Conservation (phyloP, 2,888 invertebrate species). For the Trichogramma dendrolimi region DNA sequence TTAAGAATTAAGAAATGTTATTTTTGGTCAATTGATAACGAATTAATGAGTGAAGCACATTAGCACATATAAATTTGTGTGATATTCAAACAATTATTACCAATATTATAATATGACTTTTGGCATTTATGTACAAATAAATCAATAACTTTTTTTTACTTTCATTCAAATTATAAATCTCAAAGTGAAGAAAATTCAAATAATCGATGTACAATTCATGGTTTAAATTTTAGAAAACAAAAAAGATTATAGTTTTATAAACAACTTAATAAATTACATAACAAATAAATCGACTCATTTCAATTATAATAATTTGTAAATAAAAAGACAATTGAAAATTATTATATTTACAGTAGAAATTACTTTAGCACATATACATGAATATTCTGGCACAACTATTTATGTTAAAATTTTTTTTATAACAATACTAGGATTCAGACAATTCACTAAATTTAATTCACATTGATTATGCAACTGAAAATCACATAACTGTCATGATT, state of each 20-base stretch:
- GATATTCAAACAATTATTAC: too few relatives aligned
- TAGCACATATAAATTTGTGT: too few relatives aligned
- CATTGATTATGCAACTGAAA: neutral
- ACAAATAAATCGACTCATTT: constrained; percentile 24
- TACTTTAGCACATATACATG: neutral
- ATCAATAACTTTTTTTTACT: constrained; percentile 18
- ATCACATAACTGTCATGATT: neutral
- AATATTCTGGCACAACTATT: constrained; percentile 14
- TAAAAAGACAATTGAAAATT: too few relatives aligned
- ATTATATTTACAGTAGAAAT: too few relatives aligned
- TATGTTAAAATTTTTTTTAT: constrained; percentile 15
- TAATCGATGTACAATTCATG: constrained; percentile 7
- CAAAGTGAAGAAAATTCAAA: constrained; percentile 16
- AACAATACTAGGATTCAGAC: constrained; percentile 14
- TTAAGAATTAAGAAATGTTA: too few relatives aligned
- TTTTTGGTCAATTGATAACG: too few relatives aligned
- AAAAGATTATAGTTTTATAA: constrained; percentile 5
- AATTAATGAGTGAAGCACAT: too few relatives aligned
- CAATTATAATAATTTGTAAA: constrained; percentile 11
- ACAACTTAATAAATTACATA: constrained; percentile 13
- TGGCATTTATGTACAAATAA: constrained; percentile 20
- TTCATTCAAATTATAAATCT: constrained; percentile 25
- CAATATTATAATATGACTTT: constrained; percentile 7
- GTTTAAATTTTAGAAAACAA: constrained; percentile 11
- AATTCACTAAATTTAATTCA: neutral